Evolutionary conservation across 2,113 vertebrate genomes (phyloP).

Genomic region (Triplophysa rosa): DNA sequence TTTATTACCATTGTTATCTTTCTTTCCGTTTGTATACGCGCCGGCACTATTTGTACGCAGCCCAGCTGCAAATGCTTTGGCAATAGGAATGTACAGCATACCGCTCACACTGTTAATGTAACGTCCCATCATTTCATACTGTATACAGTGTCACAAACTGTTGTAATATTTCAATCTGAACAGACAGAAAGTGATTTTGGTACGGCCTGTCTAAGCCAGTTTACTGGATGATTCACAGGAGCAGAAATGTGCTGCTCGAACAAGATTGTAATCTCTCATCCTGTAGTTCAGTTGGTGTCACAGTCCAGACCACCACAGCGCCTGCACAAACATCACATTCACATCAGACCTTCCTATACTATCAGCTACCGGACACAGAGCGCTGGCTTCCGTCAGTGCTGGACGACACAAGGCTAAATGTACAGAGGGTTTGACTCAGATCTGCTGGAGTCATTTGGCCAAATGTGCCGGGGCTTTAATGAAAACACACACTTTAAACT

Average conservation of each 20-base stretch:
- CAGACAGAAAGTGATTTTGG: neutral
- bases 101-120: too few species aligned
- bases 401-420: neutral
- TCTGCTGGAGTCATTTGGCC: neutral
- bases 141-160: too few species aligned
- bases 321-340: slow-evolving; percentile 60
- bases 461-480: too few species aligned
- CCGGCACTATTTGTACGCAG: too few species aligned
- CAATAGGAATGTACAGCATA: too few species aligned
- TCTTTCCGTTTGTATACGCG: too few species aligned
- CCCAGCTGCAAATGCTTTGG: too few species aligned
- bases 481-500: too few species aligned
- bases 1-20: too few species aligned
- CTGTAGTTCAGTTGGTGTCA: slow-evolving; percentile 51
- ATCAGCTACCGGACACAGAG: slow-evolving; percentile 6
- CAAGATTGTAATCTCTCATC: slow-evolving; percentile 62
- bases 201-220: neutral
- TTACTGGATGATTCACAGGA: slow-evolving; percentile 58
- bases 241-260: slow-evolving; percentile 48
- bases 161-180: too few species aligned
- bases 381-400: slow-evolving; percentile 1
- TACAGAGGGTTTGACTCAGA: neutral
- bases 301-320: slow-evolving; percentile 27
- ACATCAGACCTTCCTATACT: slow-evolving; percentile 25
- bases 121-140: too few species aligned